A percentile compares a stretch with the other conserved stretches of the same genome.
These are phyloP conservation scores for Doryteuthis pealeii DNA, from an alignment of 1,140 invertebrate species.

Conservation along the genomic window DNA sequence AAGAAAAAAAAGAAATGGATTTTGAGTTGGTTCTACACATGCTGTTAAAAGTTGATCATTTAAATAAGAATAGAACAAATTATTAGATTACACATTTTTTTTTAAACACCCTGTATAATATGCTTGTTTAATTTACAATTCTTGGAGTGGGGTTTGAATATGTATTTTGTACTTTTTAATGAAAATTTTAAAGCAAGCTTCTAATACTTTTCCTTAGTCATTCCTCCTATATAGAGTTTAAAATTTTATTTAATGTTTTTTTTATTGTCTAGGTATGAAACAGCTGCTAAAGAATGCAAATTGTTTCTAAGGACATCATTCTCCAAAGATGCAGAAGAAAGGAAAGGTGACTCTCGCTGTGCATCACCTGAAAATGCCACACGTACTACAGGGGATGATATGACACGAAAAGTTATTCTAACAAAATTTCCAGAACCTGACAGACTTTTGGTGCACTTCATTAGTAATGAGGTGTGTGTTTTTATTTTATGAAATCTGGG, in stretches of 20 bases:
- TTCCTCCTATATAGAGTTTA: not conserved
- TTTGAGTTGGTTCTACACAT: no score
- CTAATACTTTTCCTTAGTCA: no score
- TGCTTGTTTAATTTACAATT: no score
- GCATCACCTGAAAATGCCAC: conserved; percentile 14
- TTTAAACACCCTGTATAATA: no score
- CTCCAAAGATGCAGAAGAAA: conserved; percentile 28
- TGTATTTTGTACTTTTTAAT: no score
- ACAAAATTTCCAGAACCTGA: conserved; percentile 14
- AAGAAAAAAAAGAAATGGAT: no score
- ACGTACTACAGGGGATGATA: conserved; percentile 16
- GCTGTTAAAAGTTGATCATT: no score
- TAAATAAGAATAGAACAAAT: no score
- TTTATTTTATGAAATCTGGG: no score
- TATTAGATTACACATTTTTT: no score
- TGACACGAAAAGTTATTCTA: conserved; percentile 11
- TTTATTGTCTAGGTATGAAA: conserved; percentile 42
- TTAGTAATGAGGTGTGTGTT: conserved; percentile 44
- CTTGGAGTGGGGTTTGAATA: no score
- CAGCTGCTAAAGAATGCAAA: conserved; percentile 44
- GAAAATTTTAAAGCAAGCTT: no score
- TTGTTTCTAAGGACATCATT: conserved; percentile 34
- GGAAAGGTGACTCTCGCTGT: conserved; percentile 18
- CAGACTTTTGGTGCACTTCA: conserved; percentile 33
- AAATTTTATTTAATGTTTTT: not conserved